Percentiles rank a stretch among this genome's conserved stretches.
phyloP scores from a whole-genome alignment of 2,113 vertebrate species.

The Trichomycterus rosablanca region DNA sequence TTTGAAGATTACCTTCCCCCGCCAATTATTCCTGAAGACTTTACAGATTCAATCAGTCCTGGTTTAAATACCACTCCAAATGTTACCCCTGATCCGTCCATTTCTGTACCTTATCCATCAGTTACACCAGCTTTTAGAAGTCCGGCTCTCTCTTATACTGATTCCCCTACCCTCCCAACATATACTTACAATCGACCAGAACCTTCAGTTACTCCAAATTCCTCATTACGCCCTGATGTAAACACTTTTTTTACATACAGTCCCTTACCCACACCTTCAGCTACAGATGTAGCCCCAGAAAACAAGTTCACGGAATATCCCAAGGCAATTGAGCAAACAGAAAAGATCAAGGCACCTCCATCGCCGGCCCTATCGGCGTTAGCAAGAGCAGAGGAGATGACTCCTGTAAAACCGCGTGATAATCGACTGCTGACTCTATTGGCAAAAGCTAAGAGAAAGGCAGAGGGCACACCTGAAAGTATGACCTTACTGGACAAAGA shows the following conservation, averaged over 20 bases:
- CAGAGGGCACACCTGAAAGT: neutral
- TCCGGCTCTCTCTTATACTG: neutral
- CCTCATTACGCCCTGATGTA: neutral
- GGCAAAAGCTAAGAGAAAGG: conserved; percentile 60
- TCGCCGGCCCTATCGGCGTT: conserved; percentile 49
- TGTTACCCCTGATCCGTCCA: neutral
- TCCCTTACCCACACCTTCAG: conserved; percentile 28
- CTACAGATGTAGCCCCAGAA: conserved; percentile 7
- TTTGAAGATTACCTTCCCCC: neutral
- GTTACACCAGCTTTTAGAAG: neutral
- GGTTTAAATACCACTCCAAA: neutral
- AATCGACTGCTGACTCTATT: conserved; percentile 57
- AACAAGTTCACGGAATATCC: neutral
- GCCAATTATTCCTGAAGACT: conserved; percentile 5
- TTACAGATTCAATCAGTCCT: conserved; percentile 14
- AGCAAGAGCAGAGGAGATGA: conserved; percentile 56
- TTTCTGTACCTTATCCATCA: neutral
- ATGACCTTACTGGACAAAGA: neutral
- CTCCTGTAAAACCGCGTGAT: conserved; percentile 47
- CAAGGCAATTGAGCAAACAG: neutral
- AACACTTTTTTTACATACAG: neutral
- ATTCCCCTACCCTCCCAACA: neutral
- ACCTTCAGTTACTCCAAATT: neutral
- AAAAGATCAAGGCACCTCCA: neutral
- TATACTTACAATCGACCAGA: neutral